phyloP scores from a whole-genome alignment of 2,113 vertebrate species.

The Neolamprologus sp. region DNA sequence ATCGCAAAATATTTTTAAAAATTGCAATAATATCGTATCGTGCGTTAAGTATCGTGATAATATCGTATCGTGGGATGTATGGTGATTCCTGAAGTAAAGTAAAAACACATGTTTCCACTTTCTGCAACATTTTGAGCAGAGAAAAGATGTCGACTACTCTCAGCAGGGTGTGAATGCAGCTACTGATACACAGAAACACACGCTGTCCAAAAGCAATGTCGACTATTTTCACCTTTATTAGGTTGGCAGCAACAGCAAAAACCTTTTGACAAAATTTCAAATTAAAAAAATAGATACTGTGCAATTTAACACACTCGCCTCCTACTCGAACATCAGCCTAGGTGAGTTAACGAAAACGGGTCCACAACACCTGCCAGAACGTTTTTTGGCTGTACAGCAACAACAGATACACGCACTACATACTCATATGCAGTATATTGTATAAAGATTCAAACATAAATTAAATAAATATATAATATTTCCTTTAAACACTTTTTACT shows the following conservation, averaged over 20 bases:
- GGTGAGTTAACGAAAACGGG: constrained; percentile 44
- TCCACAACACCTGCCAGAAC: constrained; percentile 28
- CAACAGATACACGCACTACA: constrained; percentile 57
- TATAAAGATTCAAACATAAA: constrained; percentile 51
- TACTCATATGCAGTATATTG: constrained; percentile 43
- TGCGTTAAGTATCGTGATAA: no score
- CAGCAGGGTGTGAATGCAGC: neutral
- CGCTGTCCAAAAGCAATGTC: neutral
- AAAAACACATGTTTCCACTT: neutral
- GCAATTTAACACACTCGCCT: constrained; percentile 46
- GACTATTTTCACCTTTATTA: constrained; percentile 64
- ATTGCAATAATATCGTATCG: no score
- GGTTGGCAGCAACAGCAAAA: constrained; percentile 70
- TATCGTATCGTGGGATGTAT: fast-evolving
- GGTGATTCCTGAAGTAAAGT: neutral
- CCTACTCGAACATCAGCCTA: constrained; percentile 59
- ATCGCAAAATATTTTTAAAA: fast-evolving
- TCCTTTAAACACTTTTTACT: constrained; percentile 16
- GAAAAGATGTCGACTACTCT: neutral
- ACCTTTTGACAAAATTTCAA: constrained; percentile 66
- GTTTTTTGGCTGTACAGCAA: constrained; percentile 39
- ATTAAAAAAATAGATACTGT: constrained; percentile 74
- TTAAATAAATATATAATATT: constrained; percentile 56
- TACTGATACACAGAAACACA: neutral
- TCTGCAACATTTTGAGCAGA: neutral